These are phyloP conservation scores for Xestia sexstrigata DNA, from an alignment of 2,888 invertebrate species.

Conservation along the genomic window DNA sequence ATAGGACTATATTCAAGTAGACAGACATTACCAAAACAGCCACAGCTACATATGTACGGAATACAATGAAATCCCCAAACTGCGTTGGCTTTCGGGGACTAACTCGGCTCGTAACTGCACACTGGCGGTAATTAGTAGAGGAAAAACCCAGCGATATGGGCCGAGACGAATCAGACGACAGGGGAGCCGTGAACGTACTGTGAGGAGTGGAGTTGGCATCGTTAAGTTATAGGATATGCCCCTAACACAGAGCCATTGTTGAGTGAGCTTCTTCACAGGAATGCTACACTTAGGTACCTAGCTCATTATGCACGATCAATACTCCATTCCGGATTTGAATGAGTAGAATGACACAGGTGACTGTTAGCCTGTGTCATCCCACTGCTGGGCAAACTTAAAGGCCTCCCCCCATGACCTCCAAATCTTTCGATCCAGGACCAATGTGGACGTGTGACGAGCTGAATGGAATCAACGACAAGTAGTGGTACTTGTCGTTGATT, in stretches of 20 bases:
- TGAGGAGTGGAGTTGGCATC: constrained; percentile 15
- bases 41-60: constrained; percentile 38
- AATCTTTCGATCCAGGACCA: too few relatives aligned
- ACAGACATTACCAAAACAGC: constrained; percentile 28
- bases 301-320: background rate
- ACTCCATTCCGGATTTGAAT: background rate
- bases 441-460: too few relatives aligned
- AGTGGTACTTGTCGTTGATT: too few relatives aligned
- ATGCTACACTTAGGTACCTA: background rate
- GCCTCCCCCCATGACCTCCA: too few relatives aligned
- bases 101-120: constrained; percentile 72
- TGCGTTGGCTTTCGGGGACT: constrained; percentile 69
- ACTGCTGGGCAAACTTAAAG: too few relatives aligned
- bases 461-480: too few relatives aligned
- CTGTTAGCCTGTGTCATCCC: too few relatives aligned
- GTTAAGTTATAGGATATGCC: background rate
- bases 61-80: constrained; percentile 69
- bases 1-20: constrained; percentile 18
- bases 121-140: constrained; percentile 80
- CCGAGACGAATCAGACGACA: constrained; percentile 79
- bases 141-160: constrained; percentile 84
- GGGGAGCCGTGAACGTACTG: constrained; percentile 35
- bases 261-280: background rate
- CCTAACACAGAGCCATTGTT: background rate
- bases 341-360: too few relatives aligned